Evolutionary conservation across 2,113 vertebrate genomes (phyloP), one percentile per base, ranked within the genome.

Genomic region (Struthidea cinerea): DNA sequence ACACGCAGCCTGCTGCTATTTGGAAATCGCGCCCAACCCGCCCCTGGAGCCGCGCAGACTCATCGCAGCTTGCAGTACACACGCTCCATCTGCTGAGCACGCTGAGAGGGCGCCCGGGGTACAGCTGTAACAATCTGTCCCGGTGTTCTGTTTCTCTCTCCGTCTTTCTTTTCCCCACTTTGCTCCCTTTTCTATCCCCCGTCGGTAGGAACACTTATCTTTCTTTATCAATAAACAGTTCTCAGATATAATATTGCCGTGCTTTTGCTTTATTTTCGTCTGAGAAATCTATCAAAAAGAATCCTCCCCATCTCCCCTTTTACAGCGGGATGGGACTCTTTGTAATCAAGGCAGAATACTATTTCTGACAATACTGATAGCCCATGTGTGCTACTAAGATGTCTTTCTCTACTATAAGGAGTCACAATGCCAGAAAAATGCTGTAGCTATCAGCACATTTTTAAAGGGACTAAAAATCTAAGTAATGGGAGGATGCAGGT

Each of bases 81-180:
- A 35, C 24, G 7, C 37, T 42, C 47, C 30, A 1, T 7, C 17
- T 27, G 47, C 47, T 11, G 23, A 10, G 30, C 35, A 2, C 11
- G 8, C 47, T 10, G 1, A 15, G 7, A 14, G 32, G 19, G 37
- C 8, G 2, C 11, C 16, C 5, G 16, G 37, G 33, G 6, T 30
- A 6, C 20, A 7, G 49, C 7, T 6, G 26, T 19, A 9, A 3
- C 3, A 3, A 24, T 9, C 12, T 24, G 26, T 32, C 20, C 20
- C 6, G 3, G 9, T 8, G 32, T 11, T 28, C 39, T 46, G 20
- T 44, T 65, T 44, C 32, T 33, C 22, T 41, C 46, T 64, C 19
- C 28, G 7, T 18, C 19, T 55, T 27, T 35, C 56, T 30, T 65
- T 44, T 7, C 32, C 32, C 15, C 49, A 30, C 50, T 46, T 46